Evolutionary conservation across 2,113 vertebrate species (phyloP), one percentile per base, ranked within the genome.

Genomic region (Apaloderma vittatum): DNA sequence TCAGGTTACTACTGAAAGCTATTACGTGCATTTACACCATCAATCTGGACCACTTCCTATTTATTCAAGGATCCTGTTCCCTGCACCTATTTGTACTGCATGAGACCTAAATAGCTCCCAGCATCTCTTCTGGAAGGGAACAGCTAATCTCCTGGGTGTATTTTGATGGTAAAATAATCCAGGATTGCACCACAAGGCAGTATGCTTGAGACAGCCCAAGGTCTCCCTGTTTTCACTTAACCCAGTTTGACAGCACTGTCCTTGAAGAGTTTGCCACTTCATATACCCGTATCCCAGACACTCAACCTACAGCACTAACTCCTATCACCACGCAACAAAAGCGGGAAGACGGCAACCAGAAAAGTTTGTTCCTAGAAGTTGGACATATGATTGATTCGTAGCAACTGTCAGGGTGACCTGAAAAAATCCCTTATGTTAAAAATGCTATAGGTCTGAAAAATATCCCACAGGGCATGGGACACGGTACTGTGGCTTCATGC

Each of bases 91-190:
- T 40, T 40, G 90, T 45, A 70, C 66, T 48, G 34, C 78, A 67
- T 63, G 66, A 93, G 86, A 90, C 67, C 62, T 40, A 62, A 86
- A 80, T 10, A 0, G 0, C 36, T 84, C 61, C 61, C 89, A 95
- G 43, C 86, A 89, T 81, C 83, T 79, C 83, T 63, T 67, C 68
- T 59, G 65, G 61, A 94, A 93, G 72, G 86, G 95, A 94, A 96
- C 94, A 96, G 94, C 86, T 97, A 96, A 97, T 96, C 94, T 96
- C 89, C 86, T 32, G 65, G 43, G 67, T 84, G 51, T 77, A 58
- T 46, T 94, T 70, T 36, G 83, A 92, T 55, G 48, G 88, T 80
- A 95, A 97, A 95, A 84, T 23, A 91, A 96, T 91, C 88, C 83
- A 95, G 89, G 83, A 84, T 27, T 92, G 93, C 93, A 96, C 21